phyloP scores from a whole-genome alignment of 2,888 invertebrate genomes.

The Drosophila austrosaltans region DNA sequence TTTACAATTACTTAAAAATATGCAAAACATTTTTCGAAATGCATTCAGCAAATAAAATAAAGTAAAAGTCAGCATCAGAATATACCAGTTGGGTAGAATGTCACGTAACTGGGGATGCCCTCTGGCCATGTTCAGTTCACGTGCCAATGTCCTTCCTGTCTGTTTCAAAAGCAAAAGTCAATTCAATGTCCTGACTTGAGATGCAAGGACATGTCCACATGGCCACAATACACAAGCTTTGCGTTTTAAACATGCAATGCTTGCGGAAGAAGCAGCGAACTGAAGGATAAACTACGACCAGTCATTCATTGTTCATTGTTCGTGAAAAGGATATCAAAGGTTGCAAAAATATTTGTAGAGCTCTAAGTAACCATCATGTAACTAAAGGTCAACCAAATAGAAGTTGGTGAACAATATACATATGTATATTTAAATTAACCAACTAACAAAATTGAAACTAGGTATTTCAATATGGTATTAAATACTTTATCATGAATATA shows the following conservation, averaged over 20 bases:
- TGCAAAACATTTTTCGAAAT: slow-evolving; percentile 65
- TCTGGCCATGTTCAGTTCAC: slow-evolving; percentile 48
- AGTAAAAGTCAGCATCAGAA: slow-evolving; percentile 18
- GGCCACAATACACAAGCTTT: slow-evolving; percentile 23
- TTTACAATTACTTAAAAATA: slow-evolving; percentile 62
- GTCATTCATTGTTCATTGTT: slow-evolving; percentile 1
- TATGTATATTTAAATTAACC: too few relatives aligned
- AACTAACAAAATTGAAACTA: too few relatives aligned
- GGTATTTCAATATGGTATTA: too few relatives aligned
- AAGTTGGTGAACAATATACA: too few relatives aligned
- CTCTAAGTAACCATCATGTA: background rate
- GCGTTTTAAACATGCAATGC: slow-evolving; percentile 17
- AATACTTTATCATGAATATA: too few relatives aligned
- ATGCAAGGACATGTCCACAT: slow-evolving; percentile 35
- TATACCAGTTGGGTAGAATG: slow-evolving; percentile 13
- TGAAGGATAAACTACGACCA: background rate
- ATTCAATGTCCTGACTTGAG: slow-evolving; percentile 42
- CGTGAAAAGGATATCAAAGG: background rate
- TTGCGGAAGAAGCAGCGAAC: background rate
- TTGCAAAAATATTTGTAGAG: background rate
- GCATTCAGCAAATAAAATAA: slow-evolving; percentile 52
- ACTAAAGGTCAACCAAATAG: too few relatives aligned
- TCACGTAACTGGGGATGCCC: slow-evolving; percentile 30
- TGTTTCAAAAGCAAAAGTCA: slow-evolving; percentile 46
- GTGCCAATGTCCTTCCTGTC: slow-evolving; percentile 47